phyloP scores from a whole-genome alignment of 1,140 invertebrate species.

The Laodelphax striatellus region DNA sequence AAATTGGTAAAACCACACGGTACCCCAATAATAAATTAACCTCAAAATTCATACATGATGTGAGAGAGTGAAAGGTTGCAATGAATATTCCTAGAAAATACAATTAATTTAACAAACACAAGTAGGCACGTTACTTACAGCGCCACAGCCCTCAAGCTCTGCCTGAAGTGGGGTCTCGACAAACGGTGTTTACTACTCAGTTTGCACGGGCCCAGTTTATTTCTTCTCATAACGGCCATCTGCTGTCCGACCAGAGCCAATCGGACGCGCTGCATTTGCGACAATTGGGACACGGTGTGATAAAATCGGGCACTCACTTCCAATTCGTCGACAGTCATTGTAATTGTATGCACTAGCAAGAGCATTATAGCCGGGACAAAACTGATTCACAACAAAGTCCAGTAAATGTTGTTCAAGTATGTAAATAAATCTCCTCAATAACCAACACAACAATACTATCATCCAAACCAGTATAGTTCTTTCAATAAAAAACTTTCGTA shows the following conservation, averaged over 20 bases:
- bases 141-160: slow-evolving; percentile 13
- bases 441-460: too few relatives aligned
- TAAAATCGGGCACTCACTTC: slow-evolving; percentile 20
- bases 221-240: slow-evolving; percentile 17
- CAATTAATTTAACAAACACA: too few relatives aligned
- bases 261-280: slow-evolving; percentile 1
- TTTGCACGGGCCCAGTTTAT: neutral
- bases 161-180: slow-evolving; percentile 8
- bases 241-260: slow-evolving; percentile 16
- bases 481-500: too few relatives aligned
- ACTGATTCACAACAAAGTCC: neutral
- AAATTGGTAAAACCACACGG: too few relatives aligned
- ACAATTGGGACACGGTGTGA: slow-evolving; percentile 14
- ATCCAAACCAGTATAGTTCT: too few relatives aligned
- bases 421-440: too few relatives aligned
- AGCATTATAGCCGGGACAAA: slow-evolving; percentile 17
- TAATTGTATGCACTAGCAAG: slow-evolving; percentile 23
- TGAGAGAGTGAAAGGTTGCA: too few relatives aligned
- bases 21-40: too few relatives aligned
- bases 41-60: too few relatives aligned
- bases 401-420: too few relatives aligned
- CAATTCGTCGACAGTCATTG: slow-evolving; percentile 19
- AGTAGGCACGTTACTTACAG: slow-evolving; percentile 11
- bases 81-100: too few relatives aligned
- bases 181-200: neutral